Conservation (phyloP, 1,140 invertebrate genomes). For the Aleiodes sp. region DNA sequence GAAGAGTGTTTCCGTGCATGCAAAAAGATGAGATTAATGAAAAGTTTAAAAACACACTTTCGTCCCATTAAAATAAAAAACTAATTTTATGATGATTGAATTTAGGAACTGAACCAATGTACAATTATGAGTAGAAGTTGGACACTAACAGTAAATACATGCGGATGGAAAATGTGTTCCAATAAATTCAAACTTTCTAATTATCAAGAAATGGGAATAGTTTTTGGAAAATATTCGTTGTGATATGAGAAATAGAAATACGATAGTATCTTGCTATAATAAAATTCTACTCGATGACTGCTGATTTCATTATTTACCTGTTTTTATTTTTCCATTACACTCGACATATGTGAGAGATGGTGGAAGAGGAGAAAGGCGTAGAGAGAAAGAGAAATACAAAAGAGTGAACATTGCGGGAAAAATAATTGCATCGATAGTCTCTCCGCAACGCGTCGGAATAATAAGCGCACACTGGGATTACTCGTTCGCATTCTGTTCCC, state of each 20-base stretch:
- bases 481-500: conserved; percentile 28
- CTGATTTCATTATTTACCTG: too few relatives aligned
- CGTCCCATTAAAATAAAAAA: too few relatives aligned
- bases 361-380: background rate
- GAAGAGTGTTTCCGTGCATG: background rate
- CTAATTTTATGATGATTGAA: too few relatives aligned
- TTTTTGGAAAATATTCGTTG: background rate
- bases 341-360: background rate
- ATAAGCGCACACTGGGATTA: conserved; percentile 17
- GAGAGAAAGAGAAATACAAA: background rate
- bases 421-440: conserved; percentile 27
- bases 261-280: background rate
- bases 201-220: too few relatives aligned
- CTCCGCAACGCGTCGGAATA: conserved; percentile 4
- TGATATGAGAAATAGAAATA: background rate
- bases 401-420: conserved; percentile 12
- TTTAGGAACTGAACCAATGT: too few relatives aligned
- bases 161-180: too few relatives aligned
- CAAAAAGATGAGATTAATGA: too few relatives aligned
- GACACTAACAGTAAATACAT: too few relatives aligned
- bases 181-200: too few relatives aligned
- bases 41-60: too few relatives aligned
- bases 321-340: background rate
- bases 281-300: background rate
- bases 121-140: too few relatives aligned